Base-by-base conservation (phyloP, 2,797 vertebrate species). In the Spinibarbus caldwelli region DNA sequence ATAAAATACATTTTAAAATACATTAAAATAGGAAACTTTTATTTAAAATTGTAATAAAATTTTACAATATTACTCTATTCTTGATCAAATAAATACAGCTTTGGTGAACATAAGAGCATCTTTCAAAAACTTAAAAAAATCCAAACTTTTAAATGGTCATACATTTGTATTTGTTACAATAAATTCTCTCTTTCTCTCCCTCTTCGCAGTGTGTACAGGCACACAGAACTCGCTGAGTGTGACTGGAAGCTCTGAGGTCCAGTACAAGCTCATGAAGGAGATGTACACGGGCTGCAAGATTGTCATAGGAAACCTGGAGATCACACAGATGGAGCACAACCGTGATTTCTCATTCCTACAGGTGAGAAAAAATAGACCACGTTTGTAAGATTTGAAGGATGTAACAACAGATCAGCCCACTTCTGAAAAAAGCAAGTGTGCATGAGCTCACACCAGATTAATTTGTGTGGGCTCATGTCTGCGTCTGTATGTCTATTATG, bases 271-370 rank as follows among this genome's bases (percentile, higher is more conserved):
- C 0, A 94, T 97, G 90, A 93, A 95, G 90, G 93, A 95, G 10
- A 95, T 94, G 87, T 99, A 99, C 90, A 96, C 90, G 0, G 94
- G 92, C 91, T 99, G 98, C 21, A 96, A 98, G 91, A 97, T 99
- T 0, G 97, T 99, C 79, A 97, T 98, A 94, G 97, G 98, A 10
- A 99, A 99, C 94, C 96, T 99, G 2, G 98, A 99, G 94, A 97
- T 99, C 71, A 96, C 96, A 81, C 96, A 97, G 92, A 97, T 97
- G 85, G 97, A 93, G 68, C 95, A 97, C 91, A 93, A 83, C 5
- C 95, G 96, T 36, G 92, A 99, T 93, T 95, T 99, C 84, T 97
- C 95, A 85, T 99, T 99, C 93, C 92, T 99, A 34, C 94, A 96
- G 96, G 98, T 99, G 86, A 90, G 93, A 67, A 80, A n/a, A 64